Base-by-base conservation (phyloP, 2,888 invertebrate species). In the Harpalus rufipes region DNA sequence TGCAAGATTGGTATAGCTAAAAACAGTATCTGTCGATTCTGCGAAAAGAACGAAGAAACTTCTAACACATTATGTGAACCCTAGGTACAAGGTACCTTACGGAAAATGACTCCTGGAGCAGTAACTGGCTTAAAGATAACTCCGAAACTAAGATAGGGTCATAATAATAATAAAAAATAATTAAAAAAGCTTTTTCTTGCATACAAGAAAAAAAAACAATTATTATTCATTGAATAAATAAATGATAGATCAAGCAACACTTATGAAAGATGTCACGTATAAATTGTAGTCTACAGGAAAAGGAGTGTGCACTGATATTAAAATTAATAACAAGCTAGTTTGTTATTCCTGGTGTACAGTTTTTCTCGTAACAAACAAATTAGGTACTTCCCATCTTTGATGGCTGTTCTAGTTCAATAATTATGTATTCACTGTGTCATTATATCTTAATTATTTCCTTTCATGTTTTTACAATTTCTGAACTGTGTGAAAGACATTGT, bases 361-460 rank as follows among this genome's bases (percentile, higher is more conserved):
- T 32, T 32, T 32, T 32, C 32, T 59, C 14, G 59, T 59, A 59
- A 59, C 59, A 16, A 16, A 16, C 59, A 59, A 59, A 59, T 14
- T 59, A 51, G 44, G 44, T 12, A 51, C 44, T 51, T 80, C 80
- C 80, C 61, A 61, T 61, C 39, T 39, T 41, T 59, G 61, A 61
- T 41, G 61, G 12, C 56, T 61, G 61, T 18, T 61, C 41, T 61
- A 80, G 59, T 80, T 58, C 61, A 80, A 32, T 80, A 80, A 80
- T 80, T 80, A 80, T 63, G 61, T 61, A 80, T 80, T 61, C 59
- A 7, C 25, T 41, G 79, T 80, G 80, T 61, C 80, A 80, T 80
- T 80, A 80, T 80, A 41, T 80, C 61, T 80, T 61, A 80, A 80
- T 80, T 39, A 39, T 63, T 80, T 80, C 80, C 80, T 80, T 80